A percentile compares a stretch with the other conserved stretches of the same genome.
phyloP scores from a whole-genome alignment of 2,797 vertebrate genomes.

The Gadopsis bispinosus region DNA sequence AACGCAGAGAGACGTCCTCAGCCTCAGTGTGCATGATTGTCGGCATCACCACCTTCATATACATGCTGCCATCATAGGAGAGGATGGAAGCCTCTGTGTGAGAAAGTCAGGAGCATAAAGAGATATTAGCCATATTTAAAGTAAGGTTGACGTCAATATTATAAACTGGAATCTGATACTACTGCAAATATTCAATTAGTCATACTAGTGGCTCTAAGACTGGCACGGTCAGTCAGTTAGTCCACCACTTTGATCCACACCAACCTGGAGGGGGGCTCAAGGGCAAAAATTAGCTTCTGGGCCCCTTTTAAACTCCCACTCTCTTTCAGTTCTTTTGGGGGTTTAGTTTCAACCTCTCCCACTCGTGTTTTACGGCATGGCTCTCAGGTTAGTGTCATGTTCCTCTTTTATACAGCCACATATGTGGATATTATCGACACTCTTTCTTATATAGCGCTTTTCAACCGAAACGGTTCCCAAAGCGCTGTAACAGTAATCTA shows the following conservation, averaged over 20 bases:
- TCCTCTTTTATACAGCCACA: too few species aligned
- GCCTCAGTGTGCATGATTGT: conserved; percentile 98
- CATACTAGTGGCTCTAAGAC: neutral
- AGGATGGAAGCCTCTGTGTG: conserved; percentile 96
- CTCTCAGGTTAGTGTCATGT: too few species aligned
- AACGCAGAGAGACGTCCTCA: conserved; percentile 97
- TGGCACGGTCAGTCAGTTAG: neutral
- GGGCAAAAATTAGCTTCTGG: neutral
- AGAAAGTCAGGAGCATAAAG: neutral
- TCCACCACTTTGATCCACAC: neutral
- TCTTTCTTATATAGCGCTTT: too few species aligned
- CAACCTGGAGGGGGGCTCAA: neutral
- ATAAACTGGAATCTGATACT: neutral
- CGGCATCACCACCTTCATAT: conserved; percentile 99
- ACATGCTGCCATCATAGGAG: conserved; percentile 99
- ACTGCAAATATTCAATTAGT: neutral
- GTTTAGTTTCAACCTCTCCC: too few species aligned
- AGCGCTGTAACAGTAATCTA: too few species aligned
- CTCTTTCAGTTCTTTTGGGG: neutral
- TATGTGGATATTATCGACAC: too few species aligned
- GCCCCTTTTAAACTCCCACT: neutral
- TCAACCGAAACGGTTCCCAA: too few species aligned
- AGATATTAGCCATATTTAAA: neutral
- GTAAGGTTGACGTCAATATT: neutral
- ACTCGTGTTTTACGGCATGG: too few species aligned